Base-by-base conservation (phyloP, 2,888 invertebrate genomes). In the Celastrina argiolus region DNA sequence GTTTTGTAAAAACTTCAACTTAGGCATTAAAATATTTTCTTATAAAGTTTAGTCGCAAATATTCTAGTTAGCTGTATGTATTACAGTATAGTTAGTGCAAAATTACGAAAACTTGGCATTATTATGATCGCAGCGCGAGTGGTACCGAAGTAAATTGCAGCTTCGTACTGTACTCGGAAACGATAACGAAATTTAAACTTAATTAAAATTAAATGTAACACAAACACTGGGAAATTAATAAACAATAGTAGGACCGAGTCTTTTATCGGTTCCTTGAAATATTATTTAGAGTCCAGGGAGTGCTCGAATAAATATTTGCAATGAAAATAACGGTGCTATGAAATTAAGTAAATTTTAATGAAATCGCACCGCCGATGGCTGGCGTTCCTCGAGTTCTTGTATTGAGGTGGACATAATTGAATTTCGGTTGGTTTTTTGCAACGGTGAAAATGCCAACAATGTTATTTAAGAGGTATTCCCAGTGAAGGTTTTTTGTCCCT, bases 341-440 rank as follows among this genome's bases (percentile, higher is more conserved):
- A 61, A 61, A 61, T 61, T 61, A 61, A 61, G 39, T 61, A 39
- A 61, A 61, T 39, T 61, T 61, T 61, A 39, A 61, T 61, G 34
- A 61, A 61, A 61, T 5, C 18, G 12, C 10, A 12, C 34, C 34
- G 59, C n/a, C 61, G 34, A 6, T 22, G 39, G 18, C 39, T 18
- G 18, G 61, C n/a, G 36, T 61, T 61, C 61, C 39, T 16, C 22
- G 22, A 14, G 18, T 12, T 36, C 22, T 16, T 12, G 59, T 16
- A 18, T 31, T 31, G 28, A 18, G 34, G 61, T 22, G 34, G 61
- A 36, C 36, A 12, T 61, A 36, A 61, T 61, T 61, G 18, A 61
- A 36, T 61, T 61, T 61, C 14, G 31, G 16, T 31, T 59, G 22
- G 12, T 22, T 51, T 51, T 51, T 51, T 51, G 51, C 12, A 12